These are phyloP conservation scores for Andrena chrysosceles DNA, from an alignment of 2,888 invertebrate species.

Conservation along the genomic window DNA sequence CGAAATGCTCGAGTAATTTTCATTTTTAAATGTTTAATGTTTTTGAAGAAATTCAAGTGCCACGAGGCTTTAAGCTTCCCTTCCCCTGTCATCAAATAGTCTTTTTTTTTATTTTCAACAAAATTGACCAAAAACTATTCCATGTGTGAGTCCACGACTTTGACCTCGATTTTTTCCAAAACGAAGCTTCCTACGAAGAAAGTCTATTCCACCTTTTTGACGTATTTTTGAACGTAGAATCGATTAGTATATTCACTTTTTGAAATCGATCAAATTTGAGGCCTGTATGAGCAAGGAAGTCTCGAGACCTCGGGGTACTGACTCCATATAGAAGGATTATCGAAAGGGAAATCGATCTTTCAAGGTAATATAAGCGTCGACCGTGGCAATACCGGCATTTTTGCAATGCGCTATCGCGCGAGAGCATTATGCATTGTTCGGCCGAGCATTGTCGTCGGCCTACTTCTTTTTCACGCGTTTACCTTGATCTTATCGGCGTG, in stretches of 20 bases:
- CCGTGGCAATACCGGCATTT: slow-evolving; percentile 9
- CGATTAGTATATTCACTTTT: background rate
- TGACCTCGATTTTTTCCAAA: background rate
- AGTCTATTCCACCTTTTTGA: no score
- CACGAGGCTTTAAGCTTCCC: no score
- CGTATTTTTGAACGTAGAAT: background rate
- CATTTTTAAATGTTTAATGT: background rate
- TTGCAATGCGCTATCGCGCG: background rate
- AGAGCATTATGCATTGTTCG: slow-evolving; percentile 8
- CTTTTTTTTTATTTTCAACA: no score
- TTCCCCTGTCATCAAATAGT: no score
- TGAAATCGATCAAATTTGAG: background rate
- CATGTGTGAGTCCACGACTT: background rate
- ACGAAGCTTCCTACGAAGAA: no score
- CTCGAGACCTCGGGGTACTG: background rate
- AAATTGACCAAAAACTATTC: no score
- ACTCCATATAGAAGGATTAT: background rate
- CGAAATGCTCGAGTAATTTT: no score
- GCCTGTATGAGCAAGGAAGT: background rate
- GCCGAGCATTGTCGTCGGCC: slow-evolving; percentile 8
- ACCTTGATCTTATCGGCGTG: slow-evolving; percentile 26
- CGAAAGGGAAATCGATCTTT: background rate
- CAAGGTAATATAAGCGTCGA: background rate
- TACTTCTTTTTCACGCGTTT: slow-evolving; percentile 10
- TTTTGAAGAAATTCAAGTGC: background rate